Conservation (phyloP, 1,140 invertebrate species). For the Trinorchestia longiramus region DNA sequence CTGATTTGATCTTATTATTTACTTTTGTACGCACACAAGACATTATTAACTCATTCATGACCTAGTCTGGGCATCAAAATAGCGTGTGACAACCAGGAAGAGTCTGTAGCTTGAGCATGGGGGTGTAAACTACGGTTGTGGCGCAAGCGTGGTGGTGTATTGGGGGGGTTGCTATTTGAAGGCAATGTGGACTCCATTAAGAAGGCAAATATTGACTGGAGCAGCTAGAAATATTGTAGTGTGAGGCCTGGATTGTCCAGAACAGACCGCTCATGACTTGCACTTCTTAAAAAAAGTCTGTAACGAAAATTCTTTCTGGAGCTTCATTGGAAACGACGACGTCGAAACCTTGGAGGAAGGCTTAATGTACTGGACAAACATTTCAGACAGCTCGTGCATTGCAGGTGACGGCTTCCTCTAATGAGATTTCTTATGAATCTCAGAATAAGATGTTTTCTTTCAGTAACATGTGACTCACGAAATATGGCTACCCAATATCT, state of each 20-base stretch:
- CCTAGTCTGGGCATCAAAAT: neutral
- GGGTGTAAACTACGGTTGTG: neutral
- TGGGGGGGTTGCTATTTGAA: neutral
- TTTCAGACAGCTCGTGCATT: slow-evolving; percentile 25
- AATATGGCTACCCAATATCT: neutral
- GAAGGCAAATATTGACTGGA: slow-evolving; percentile 38
- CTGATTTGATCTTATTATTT: too few relatives aligned
- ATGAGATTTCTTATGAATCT: slow-evolving; percentile 26
- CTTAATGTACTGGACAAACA: slow-evolving; percentile 10
- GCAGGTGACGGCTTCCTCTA: neutral
- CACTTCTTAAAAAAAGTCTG: slow-evolving; percentile 35
- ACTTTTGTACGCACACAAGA: too few relatives aligned
- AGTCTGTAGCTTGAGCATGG: neutral
- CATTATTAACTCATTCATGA: neutral
- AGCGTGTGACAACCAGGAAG: neutral
- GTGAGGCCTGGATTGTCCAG: slow-evolving; percentile 36
- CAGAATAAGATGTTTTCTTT: neutral
- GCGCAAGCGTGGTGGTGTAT: neutral
- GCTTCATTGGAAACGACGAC: slow-evolving; percentile 37
- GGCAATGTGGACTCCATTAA: slow-evolving; percentile 38
- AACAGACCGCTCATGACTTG: slow-evolving; percentile 44
- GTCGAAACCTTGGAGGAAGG: slow-evolving; percentile 11
- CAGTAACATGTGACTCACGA: neutral
- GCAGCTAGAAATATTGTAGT: slow-evolving; percentile 45
- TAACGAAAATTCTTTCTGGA: slow-evolving; percentile 36